Percentiles rank a stretch among this genome's conserved stretches.
phyloP scores from a whole-genome alignment of 2,113 vertebrate genomes.

The Progne subis region DNA sequence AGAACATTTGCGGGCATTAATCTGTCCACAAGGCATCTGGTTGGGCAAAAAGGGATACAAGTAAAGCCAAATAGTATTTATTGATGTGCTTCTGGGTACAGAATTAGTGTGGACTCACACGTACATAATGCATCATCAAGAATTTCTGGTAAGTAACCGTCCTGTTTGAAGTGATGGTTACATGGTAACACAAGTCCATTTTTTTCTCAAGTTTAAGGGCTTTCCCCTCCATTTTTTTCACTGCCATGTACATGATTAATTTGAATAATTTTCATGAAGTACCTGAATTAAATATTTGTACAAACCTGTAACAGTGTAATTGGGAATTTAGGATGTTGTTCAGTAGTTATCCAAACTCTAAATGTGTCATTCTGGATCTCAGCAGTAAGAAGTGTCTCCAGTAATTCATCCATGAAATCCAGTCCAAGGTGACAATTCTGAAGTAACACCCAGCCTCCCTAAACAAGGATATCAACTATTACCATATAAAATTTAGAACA shows the following conservation, averaged over 20 bases:
- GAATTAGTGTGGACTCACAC: background rate
- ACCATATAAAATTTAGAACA: background rate
- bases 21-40: background rate
- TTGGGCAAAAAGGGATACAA: background rate
- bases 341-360: constrained; percentile 80
- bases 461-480: background rate
- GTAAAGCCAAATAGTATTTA: background rate
- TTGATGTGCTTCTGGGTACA: background rate
- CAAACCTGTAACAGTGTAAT: constrained; percentile 79
- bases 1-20: background rate
- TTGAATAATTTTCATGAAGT: background rate
- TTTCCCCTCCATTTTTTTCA: background rate
- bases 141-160: background rate
- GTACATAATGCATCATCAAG: background rate
- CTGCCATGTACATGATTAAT: background rate
- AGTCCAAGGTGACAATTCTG: constrained; percentile 82
- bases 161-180: background rate
- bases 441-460: constrained; percentile 81
- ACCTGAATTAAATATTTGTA: background rate
- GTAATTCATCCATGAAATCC: constrained; percentile 79
- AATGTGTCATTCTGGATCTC: constrained; percentile 70
- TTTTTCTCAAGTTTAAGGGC: background rate
- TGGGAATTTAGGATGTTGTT: constrained; percentile 76
- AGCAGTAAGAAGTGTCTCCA: constrained; percentile 65
- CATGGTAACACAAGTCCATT: background rate